Evolutionary conservation across 2,888 invertebrate genomes (phyloP).

Genomic region (Temnothorax ravouxi): DNA sequence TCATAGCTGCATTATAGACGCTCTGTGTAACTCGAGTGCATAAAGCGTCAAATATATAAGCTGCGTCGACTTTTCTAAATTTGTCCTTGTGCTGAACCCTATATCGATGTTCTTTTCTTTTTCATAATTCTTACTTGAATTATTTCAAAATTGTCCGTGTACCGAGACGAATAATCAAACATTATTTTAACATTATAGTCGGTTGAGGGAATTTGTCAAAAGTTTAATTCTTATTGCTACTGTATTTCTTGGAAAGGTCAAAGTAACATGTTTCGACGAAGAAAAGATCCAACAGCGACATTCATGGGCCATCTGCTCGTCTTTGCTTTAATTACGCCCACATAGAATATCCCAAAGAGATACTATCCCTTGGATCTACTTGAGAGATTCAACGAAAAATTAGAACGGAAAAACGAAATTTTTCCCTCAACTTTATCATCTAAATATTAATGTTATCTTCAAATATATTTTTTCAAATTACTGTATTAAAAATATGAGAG

Average conservation of each 20-base stretch:
- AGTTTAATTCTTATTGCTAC: slow-evolving; percentile 35
- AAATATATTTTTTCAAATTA: background rate
- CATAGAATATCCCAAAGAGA: slow-evolving; percentile 57
- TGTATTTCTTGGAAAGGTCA: slow-evolving; percentile 59
- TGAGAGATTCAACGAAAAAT: background rate
- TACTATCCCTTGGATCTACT: slow-evolving; percentile 39
- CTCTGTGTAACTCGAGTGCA: slow-evolving; percentile 66
- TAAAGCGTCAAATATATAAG: slow-evolving; percentile 56
- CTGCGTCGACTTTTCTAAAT: slow-evolving; percentile 47
- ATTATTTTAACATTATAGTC: background rate
- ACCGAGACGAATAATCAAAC: background rate
- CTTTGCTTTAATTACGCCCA: slow-evolving; percentile 73
- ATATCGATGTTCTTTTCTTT: background rate
- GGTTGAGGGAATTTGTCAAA: background rate
- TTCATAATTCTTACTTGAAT: background rate
- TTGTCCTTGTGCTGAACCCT: background rate
- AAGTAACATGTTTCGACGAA: slow-evolving; percentile 46
- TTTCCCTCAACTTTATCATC: background rate
- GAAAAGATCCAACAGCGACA: slow-evolving; percentile 53
- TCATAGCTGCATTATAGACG: slow-evolving; percentile 72
- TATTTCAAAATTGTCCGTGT: background rate
- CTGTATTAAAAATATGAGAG: background rate
- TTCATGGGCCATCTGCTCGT: slow-evolving; percentile 68
- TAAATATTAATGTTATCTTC: background rate
- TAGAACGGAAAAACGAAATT: background rate